Percentiles rank a stretch among this genome's conserved stretches.
Evolutionary conservation across 2,888 invertebrate genomes (phyloP).

Genomic region (Metopia argyrocephala): DNA sequence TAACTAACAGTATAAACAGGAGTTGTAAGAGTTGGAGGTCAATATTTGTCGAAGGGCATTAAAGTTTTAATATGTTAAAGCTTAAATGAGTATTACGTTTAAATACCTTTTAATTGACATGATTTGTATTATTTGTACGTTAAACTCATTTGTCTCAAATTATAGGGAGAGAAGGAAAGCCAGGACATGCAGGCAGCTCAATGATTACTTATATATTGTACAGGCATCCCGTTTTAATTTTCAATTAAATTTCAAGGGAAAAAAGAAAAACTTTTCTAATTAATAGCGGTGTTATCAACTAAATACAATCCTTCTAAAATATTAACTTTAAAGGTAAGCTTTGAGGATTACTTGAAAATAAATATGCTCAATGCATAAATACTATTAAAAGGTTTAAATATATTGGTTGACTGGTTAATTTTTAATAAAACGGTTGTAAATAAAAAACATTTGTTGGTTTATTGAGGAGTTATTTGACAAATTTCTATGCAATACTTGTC

Average conservation of each 20-base stretch:
- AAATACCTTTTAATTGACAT: conserved; percentile 78
- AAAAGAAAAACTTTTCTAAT: conserved; percentile 55
- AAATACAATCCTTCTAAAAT: conserved; percentile 23
- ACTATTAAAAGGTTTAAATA: no score
- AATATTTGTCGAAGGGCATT: conserved; percentile 63
- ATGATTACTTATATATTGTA: no score
- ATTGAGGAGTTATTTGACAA: no score
- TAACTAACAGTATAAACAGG: neutral
- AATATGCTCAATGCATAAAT: no score
- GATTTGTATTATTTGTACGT: conserved; percentile 62
- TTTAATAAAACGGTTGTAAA: no score
- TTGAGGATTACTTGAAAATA: neutral
- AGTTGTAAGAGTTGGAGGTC: neutral
- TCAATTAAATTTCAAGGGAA: conserved; percentile 29
- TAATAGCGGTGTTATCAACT: conserved; percentile 43
- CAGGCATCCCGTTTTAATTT: conserved; percentile 47
- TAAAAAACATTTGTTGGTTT: no score
- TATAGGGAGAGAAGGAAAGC: neutral
- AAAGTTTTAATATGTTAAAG: conserved; percentile 65
- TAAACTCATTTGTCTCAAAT: neutral
- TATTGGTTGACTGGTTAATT: no score
- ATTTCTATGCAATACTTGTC: no score
- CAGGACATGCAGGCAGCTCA: no score
- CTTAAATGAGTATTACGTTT: conserved; percentile 72
- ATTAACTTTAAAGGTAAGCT: neutral